Conservation (phyloP, 2,797 vertebrate species). For the Ctenopoma multispine region DNA sequence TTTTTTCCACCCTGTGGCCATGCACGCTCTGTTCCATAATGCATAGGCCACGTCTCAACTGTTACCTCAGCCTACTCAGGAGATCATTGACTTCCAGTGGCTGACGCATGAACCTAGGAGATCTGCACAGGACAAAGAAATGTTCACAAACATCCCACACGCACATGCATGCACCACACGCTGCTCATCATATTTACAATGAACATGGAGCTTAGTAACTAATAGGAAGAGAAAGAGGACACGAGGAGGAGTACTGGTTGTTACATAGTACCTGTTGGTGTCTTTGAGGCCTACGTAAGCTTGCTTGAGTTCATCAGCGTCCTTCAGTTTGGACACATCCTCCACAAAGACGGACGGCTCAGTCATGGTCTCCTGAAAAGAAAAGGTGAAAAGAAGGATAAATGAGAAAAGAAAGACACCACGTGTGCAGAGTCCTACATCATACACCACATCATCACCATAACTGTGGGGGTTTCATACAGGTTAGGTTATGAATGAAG, state of each 20-base stretch:
- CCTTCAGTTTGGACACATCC: slow-evolving; percentile 96
- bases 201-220: background rate
- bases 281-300: slow-evolving; percentile 97
- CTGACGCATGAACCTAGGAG: slow-evolving; percentile 81
- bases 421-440: background rate
- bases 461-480: background rate
- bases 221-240: background rate
- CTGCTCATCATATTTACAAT: background rate
- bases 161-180: slow-evolving; percentile 2
- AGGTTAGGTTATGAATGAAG: slow-evolving; percentile 8
- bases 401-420: background rate
- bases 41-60: slow-evolving; percentile 66
- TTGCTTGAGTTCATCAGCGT: slow-evolving; percentile 95
- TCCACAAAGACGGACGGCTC: slow-evolving; percentile 91
- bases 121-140: slow-evolving; percentile 84
- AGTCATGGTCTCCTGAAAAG: slow-evolving; percentile 94
- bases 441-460: background rate
- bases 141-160: slow-evolving; percentile 50
- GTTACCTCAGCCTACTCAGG: slow-evolving; percentile 88
- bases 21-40: slow-evolving; percentile 70
- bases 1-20: slow-evolving; percentile 60
- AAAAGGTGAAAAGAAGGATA: background rate
- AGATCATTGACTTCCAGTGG: slow-evolving; percentile 83
- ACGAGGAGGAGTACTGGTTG: background rate
- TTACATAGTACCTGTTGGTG: slow-evolving; percentile 91